Percentiles rank a stretch among this genome's conserved stretches.
Conservation (phyloP, 2,113 vertebrate genomes). For the Poecile atricapillus region DNA sequence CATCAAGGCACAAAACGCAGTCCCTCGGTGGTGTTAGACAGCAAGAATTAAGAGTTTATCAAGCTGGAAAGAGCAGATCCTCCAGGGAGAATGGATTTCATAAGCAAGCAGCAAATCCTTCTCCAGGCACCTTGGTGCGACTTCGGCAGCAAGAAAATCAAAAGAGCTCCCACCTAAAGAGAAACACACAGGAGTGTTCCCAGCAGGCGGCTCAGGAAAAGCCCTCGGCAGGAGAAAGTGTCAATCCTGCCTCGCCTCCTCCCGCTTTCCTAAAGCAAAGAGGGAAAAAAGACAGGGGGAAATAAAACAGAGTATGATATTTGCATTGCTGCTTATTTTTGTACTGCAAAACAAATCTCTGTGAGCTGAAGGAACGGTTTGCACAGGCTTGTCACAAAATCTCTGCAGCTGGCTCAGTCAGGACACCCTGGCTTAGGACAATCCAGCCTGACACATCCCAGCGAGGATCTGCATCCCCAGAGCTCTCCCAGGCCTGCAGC, state of each 20-base stretch:
- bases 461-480: not conserved
- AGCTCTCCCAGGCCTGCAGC: not conserved
- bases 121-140: constrained; percentile 13
- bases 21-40: not conserved
- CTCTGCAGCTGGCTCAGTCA: not conserved
- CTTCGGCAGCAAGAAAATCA: constrained; percentile 25
- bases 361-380: not conserved
- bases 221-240: not conserved
- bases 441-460: not conserved
- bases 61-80: constrained; percentile 56
- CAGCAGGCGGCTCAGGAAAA: not conserved
- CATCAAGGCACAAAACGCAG: constrained; percentile 1
- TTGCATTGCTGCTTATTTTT: not conserved
- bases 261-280: not conserved
- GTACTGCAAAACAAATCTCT: not conserved
- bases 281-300: not conserved
- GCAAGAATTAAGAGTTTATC: constrained; percentile 57
- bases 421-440: not conserved
- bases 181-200: not conserved
- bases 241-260: not conserved
- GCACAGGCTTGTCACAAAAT: not conserved
- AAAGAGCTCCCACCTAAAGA: constrained; percentile 50
- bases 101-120: constrained; percentile 37
- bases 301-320: not conserved
- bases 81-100: constrained; percentile 43